Percentiles rank a stretch among this genome's conserved stretches.
These are phyloP conservation scores for Drosophila macrothrix DNA, from an alignment of 2,888 invertebrate genomes.

Conservation along the genomic window DNA sequence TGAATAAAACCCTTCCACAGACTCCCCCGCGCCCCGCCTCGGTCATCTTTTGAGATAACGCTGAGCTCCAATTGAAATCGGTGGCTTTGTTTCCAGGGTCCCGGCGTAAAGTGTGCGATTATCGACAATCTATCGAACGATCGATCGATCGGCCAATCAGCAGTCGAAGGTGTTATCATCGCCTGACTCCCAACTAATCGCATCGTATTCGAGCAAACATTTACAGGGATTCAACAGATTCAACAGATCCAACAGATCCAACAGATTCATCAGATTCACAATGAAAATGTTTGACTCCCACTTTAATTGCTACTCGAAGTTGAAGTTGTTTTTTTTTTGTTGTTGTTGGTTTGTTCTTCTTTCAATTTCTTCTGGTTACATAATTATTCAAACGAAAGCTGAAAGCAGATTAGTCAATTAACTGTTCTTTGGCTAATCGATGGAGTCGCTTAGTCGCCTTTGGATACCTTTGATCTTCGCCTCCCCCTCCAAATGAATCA, in stretches of 20 bases:
- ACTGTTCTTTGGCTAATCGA: background rate
- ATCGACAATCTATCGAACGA: conserved; percentile 30
- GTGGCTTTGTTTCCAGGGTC: conserved; percentile 15
- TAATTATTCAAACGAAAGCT: background rate
- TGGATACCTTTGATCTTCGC: background rate
- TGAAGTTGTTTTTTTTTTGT: background rate
- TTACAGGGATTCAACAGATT: background rate
- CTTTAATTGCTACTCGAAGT: background rate
- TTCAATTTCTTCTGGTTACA: background rate
- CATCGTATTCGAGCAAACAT: background rate
- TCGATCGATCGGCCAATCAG: conserved; percentile 20
- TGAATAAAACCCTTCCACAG: background rate
- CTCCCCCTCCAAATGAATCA: background rate
- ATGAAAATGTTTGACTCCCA: background rate
- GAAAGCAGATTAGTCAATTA: background rate
- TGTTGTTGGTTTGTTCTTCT: background rate
- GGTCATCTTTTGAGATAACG: conserved; percentile 12
- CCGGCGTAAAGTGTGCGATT: conserved; percentile 20
- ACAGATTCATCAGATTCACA: background rate
- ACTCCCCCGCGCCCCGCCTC: background rate
- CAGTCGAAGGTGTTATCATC: background rate
- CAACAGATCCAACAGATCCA: too few species aligned
- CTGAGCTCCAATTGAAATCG: conserved; percentile 25
- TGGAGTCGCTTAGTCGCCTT: background rate
- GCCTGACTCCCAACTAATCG: conserved; percentile 11